A percentile compares a stretch with the other conserved stretches of the same genome.
Evolutionary conservation across 2,113 vertebrate species (phyloP).

Genomic region (Nothocercus nigrocapillus): DNA sequence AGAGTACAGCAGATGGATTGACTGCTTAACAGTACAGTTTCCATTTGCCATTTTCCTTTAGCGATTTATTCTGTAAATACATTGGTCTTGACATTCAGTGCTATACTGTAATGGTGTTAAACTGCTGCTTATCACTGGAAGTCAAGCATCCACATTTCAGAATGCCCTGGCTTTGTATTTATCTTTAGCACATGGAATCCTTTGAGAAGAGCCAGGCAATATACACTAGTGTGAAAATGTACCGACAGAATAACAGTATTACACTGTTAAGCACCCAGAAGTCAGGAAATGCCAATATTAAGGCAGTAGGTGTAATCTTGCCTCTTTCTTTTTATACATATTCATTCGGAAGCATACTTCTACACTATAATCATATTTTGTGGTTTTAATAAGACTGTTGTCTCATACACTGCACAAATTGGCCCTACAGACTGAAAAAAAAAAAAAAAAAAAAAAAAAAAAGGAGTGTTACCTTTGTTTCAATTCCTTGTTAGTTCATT

Average conservation of each 20-base stretch:
- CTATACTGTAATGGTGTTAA: background rate
- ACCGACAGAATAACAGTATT: background rate
- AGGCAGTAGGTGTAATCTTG: background rate
- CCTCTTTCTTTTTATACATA: background rate
- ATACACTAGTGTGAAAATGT: background rate
- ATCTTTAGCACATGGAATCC: background rate
- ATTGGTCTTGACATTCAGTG: background rate
- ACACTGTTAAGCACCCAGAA: background rate
- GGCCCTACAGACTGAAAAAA: background rate
- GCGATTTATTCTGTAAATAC: accelerated
- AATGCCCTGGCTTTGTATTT: background rate
- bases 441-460: background rate
- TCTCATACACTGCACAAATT: background rate
- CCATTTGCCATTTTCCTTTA: background rate
- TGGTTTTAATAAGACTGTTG: background rate
- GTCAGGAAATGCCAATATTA: background rate
- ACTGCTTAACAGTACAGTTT: background rate
- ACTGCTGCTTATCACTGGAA: background rate
- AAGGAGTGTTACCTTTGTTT: background rate
- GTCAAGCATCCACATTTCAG: background rate
- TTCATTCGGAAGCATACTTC: background rate
- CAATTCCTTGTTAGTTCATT: background rate
- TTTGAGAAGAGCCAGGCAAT: background rate
- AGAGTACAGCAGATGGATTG: background rate
- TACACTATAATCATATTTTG: background rate